These are phyloP conservation scores for Isaurus tuberculatus DNA, from an alignment of 92 coral and sea anemone species.

Conservation along the genomic window DNA sequence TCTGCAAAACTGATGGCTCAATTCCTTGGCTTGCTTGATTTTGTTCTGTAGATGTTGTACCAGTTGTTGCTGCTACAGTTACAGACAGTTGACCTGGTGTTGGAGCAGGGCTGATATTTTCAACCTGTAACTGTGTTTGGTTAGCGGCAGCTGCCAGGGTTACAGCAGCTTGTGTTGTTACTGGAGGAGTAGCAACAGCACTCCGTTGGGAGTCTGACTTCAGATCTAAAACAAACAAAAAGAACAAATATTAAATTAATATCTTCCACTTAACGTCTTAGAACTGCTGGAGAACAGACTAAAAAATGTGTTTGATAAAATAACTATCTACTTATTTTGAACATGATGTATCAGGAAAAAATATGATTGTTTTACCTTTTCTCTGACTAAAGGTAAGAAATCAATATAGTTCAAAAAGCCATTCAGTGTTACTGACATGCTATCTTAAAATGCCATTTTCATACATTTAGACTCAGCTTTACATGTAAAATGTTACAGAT, in stretches of 20 bases:
- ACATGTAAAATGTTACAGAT: too few species aligned
- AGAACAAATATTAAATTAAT: neutral
- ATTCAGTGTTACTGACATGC: too few species aligned
- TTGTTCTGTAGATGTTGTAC: conserved; percentile 54
- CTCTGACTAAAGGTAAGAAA: too few species aligned
- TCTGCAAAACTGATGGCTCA: conserved; percentile 46
- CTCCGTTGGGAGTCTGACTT: conserved; percentile 25
- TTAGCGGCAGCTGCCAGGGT: conserved; percentile 60
- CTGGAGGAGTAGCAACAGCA: conserved; percentile 30
- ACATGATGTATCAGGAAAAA: too few species aligned
- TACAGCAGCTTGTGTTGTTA: conserved; percentile 64
- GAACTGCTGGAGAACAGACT: too few species aligned
- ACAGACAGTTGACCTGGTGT: conserved; percentile 61
- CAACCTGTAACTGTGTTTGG: conserved; percentile 83
- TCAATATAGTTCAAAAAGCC: too few species aligned
- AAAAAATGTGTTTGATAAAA: too few species aligned
- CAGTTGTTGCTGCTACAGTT: conserved; percentile 40
- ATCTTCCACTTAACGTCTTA: too few species aligned
- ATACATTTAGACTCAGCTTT: too few species aligned
- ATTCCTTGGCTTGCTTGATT: conserved; percentile 65
- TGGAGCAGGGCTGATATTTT: conserved; percentile 95
- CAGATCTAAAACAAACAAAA: conserved; percentile 10
- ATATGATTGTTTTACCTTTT: too few species aligned
- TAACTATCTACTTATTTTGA: too few species aligned
- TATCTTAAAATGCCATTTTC: too few species aligned